These are phyloP conservation scores for Peromyscus maniculatus DNA, from an alignment of 2,113 vertebrate species.

Conservation along the genomic window DNA sequence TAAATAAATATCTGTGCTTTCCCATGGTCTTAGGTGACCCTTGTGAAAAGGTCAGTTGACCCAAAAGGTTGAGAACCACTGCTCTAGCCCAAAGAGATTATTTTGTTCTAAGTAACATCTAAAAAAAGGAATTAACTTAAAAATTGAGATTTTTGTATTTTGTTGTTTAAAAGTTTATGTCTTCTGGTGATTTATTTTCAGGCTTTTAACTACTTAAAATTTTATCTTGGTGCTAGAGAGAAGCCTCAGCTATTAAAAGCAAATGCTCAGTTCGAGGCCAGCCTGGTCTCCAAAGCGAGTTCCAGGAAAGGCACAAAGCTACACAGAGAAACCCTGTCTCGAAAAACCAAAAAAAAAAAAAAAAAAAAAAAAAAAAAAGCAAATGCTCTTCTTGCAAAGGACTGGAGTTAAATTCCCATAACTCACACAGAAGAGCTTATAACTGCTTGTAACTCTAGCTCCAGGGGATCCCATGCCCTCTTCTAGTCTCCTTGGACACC, in stretches of 20 bases:
- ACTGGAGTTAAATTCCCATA: neutral
- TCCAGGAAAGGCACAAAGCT: too few relatives aligned
- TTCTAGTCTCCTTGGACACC: neutral
- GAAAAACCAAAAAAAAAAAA: too few relatives aligned
- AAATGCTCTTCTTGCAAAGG: neutral
- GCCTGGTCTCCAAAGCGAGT: too few relatives aligned
- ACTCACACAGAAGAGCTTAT: neutral
- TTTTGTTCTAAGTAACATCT: neutral
- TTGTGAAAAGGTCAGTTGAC: too few relatives aligned
- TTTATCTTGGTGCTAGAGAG: neutral
- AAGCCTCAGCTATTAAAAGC: neutral
- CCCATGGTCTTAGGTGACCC: too few relatives aligned
- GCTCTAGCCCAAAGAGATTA: neutral
- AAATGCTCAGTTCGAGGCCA: too few relatives aligned
- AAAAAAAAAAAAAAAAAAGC: too few relatives aligned
- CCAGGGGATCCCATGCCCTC: neutral
- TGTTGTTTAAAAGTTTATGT: neutral
- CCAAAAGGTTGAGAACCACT: too few relatives aligned
- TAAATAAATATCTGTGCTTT: too few relatives aligned
- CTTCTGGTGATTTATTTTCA: neutral
- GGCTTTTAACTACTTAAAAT: neutral
- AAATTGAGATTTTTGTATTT: neutral
- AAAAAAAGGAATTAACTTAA: neutral
- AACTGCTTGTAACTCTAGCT: neutral
- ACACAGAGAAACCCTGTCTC: too few relatives aligned